These are phyloP conservation scores for Campylomormyrus numenius DNA, from an alignment of 2,113 vertebrate genomes.

Conservation along the genomic window DNA sequence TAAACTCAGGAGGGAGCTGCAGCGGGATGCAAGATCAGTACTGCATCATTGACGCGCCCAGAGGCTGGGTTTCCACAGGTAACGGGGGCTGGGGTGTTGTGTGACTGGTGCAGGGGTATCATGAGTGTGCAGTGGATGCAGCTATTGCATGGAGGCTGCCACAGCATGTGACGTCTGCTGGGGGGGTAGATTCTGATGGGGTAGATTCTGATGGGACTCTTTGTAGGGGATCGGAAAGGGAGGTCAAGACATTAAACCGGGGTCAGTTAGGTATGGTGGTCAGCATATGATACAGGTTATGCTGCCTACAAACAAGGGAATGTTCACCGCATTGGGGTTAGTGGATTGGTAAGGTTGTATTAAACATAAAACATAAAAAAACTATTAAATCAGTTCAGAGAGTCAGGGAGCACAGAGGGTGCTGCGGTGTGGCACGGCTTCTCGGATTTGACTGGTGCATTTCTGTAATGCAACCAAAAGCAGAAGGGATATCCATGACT, in stretches of 20 bases:
- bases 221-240: neutral
- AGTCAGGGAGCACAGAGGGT: neutral
- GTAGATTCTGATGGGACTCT: neutral
- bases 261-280: neutral
- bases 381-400: neutral
- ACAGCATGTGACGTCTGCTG: neutral
- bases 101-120: neutral
- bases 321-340: neutral
- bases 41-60: neutral
- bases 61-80: conserved; percentile 32
- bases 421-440: neutral
- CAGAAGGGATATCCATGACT: neutral
- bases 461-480: neutral
- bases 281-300: neutral
- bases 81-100: neutral
- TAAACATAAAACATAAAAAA: neutral
- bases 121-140: neutral
- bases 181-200: neutral
- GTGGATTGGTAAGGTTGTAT: neutral
- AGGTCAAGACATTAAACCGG: neutral
- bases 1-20: conserved; percentile 27
- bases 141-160: neutral
- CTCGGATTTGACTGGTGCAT: neutral
- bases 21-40: neutral
- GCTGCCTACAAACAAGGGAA: neutral